Conservation (phyloP, 2,797 vertebrate species). For the Gadopsis bispinosus region DNA sequence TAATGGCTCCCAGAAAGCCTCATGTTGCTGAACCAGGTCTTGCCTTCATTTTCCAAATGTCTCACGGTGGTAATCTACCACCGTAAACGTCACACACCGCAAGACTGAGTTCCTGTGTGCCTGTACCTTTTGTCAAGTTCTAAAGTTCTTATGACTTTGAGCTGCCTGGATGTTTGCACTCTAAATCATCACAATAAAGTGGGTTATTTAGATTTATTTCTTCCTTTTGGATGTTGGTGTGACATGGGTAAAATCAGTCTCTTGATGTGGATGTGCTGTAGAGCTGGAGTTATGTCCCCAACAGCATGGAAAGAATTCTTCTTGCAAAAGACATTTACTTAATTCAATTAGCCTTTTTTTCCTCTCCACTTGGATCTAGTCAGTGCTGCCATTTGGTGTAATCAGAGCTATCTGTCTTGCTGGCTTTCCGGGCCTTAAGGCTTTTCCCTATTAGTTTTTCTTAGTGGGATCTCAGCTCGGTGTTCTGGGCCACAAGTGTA, state of each 20-base stretch:
- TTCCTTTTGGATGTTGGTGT: background rate
- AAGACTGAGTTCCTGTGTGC: constrained; percentile 26
- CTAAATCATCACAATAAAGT: constrained; percentile 4
- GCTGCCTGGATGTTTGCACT: background rate
- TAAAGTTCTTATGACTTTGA: background rate
- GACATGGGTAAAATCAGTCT: background rate
- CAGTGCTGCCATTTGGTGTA: constrained; percentile 53
- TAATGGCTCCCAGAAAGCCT: constrained; percentile 39
- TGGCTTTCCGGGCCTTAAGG: constrained; percentile 49
- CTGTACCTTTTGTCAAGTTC: constrained; percentile 25
- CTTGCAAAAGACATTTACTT: constrained; percentile 41
- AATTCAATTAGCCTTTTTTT: constrained; percentile 63
- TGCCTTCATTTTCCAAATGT: constrained; percentile 30
- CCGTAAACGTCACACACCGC: constrained; percentile 16
- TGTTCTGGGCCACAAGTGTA: constrained; percentile 38
- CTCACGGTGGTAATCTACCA: constrained; percentile 19
- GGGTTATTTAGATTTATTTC: background rate
- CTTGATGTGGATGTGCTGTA: background rate
- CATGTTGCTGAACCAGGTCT: constrained; percentile 23
- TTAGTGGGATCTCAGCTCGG: constrained; percentile 49
- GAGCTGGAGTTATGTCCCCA: constrained; percentile 16
- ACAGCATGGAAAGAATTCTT: constrained; percentile 29
- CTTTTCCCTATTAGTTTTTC: constrained; percentile 60
- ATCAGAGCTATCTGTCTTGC: constrained; percentile 72
- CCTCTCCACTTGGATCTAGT: constrained; percentile 36